Evolutionary conservation across 2,888 invertebrate genomes (phyloP).

Genomic region (Allacma fusca): DNA sequence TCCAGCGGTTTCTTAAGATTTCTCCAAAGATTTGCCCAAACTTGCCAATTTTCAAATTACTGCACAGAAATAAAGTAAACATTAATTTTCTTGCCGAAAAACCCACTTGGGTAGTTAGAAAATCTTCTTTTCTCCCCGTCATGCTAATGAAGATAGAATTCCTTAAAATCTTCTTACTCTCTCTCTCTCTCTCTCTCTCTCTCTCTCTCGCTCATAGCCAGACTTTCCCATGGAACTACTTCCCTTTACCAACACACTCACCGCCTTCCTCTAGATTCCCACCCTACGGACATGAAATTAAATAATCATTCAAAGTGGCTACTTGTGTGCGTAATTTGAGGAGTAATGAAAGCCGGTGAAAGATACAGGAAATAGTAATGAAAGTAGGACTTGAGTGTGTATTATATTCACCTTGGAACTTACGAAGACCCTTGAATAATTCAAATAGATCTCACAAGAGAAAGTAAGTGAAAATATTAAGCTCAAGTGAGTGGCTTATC

Average conservation of each 20-base stretch:
- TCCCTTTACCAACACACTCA: background rate
- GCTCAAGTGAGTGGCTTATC: no score
- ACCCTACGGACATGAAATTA: no score
- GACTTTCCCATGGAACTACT: background rate
- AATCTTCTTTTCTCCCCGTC: background rate
- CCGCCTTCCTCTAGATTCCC: no score
- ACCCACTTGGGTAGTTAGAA: background rate
- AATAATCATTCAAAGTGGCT: no score
- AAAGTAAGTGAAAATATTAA: no score
- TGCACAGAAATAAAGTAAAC: slow-evolving; percentile 7
- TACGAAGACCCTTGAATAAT: no score
- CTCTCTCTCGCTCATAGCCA: background rate
- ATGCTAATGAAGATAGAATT: background rate
- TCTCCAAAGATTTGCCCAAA: background rate
- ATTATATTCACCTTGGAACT: no score
- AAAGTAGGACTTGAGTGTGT: no score
- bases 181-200: background rate
- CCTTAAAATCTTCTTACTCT: slow-evolving; percentile 1
- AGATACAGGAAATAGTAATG: no score
- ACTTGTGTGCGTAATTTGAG: no score
- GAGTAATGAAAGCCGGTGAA: no score
- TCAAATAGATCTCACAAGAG: no score
- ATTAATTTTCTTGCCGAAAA: slow-evolving; percentile 8
- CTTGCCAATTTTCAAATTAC: slow-evolving; percentile 16
- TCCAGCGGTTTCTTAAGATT: slow-evolving; percentile 4